phyloP scores from a whole-genome alignment of 2,797 vertebrate species.

The Gymnoscopelus microlampas region DNA sequence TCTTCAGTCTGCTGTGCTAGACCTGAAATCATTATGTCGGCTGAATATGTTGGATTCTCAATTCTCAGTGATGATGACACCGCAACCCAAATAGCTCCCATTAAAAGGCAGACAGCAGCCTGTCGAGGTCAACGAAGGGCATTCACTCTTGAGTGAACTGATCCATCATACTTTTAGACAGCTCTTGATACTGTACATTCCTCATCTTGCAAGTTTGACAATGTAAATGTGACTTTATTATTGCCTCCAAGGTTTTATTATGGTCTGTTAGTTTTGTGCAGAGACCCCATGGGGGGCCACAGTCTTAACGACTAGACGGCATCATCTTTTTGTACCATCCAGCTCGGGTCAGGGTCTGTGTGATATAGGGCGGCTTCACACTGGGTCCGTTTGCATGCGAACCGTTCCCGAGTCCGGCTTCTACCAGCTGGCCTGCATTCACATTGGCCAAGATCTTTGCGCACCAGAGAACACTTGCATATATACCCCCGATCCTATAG shows the following conservation, averaged over 20 bases:
- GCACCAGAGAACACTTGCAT: too few species aligned
- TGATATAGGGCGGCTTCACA: too few species aligned
- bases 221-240: not conserved
- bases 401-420: too few species aligned
- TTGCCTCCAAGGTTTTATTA: not conserved
- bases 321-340: not conserved
- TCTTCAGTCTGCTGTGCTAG: slow-evolving; percentile 29
- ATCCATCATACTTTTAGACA: slow-evolving; percentile 31
- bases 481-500: too few species aligned
- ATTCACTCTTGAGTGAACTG: slow-evolving; percentile 4
- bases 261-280: slow-evolving; percentile 1
- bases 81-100: too few species aligned
- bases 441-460: too few species aligned
- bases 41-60: slow-evolving; percentile 22
- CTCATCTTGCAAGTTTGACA: not conserved
- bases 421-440: too few species aligned
- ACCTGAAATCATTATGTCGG: slow-evolving; percentile 44
- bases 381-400: too few species aligned
- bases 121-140: slow-evolving; percentile 15
- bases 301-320: too few species aligned
- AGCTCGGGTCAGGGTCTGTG: not conserved
- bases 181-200: not conserved
- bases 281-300: not conserved
- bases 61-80: too few species aligned
- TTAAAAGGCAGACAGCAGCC: slow-evolving; percentile 2